Conservation (phyloP, 2,797 vertebrate species). For the Periparus ater region DNA sequence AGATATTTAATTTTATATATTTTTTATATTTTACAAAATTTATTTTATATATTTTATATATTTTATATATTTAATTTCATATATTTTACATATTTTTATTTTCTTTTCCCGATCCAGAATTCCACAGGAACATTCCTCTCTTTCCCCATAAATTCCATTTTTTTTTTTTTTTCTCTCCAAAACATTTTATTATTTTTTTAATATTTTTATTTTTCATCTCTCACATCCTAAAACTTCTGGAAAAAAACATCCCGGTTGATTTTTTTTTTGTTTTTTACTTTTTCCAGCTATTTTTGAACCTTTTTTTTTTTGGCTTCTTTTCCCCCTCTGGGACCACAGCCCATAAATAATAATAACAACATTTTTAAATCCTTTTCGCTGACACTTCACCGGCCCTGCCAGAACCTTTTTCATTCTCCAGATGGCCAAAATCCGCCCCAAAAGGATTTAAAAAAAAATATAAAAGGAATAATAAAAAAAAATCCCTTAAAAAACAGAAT, state of each 20-base stretch:
- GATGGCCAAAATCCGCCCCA: constrained; percentile 26
- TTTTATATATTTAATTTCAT: too few relatives aligned
- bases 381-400: background rate
- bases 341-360: constrained; percentile 50
- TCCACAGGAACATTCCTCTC: background rate
- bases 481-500: fast-evolving
- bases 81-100: background rate
- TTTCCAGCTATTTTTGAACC: constrained; percentile 41
- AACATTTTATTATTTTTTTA: too few relatives aligned
- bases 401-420: constrained; percentile 15
- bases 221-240: background rate
- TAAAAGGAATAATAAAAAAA: background rate
- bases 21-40: too few relatives aligned
- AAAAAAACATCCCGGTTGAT: background rate
- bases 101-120: background rate
- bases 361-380: background rate
- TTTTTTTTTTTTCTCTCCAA: too few relatives aligned
- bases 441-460: background rate
- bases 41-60: too few relatives aligned
- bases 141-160: too few relatives aligned
- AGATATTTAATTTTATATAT: too few relatives aligned
- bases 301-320: background rate
- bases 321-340: background rate
- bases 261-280: background rate
- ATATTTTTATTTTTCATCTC: background rate